Conservation (phyloP, 2,888 invertebrate species). For the Oscheius sp. region DNA sequence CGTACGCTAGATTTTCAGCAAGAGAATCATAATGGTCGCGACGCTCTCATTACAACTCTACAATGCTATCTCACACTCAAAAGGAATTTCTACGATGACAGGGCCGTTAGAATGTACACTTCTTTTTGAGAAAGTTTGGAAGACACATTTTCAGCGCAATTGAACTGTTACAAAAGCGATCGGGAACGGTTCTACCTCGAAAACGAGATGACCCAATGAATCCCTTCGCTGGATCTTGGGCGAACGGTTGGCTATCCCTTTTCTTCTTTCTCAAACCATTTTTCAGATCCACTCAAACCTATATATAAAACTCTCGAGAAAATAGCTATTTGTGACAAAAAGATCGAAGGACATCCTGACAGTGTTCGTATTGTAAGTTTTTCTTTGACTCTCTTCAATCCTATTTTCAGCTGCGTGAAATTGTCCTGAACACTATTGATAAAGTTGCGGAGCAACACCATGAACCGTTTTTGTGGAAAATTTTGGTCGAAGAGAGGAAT, state of each 20-base stretch:
- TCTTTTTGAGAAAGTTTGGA: not conserved
- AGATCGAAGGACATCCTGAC: no score
- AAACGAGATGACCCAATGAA: not conserved
- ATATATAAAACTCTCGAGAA: no score
- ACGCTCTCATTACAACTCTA: not conserved
- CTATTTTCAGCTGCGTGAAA: not conserved
- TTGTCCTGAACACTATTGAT: not conserved
- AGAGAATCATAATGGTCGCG: not conserved
- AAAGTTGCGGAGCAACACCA: not conserved
- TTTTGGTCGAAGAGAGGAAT: not conserved
- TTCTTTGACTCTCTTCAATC: not conserved
- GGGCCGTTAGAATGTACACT: conserved; percentile 6
- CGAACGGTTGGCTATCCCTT: no score
- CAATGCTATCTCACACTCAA: not conserved
- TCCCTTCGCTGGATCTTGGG: not conserved
- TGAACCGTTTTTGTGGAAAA: conserved; percentile 18
- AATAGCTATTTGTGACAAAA: no score
- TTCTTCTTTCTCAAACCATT: no score
- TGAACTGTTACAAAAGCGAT: not conserved
- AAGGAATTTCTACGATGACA: not conserved
- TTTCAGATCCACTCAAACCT: no score
- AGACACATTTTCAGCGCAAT: conserved; percentile 4
- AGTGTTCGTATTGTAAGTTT: no score
- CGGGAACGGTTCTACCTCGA: conserved; percentile 6
- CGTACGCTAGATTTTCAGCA: not conserved